Base-by-base conservation (phyloP, 2,797 vertebrate genomes). In the Tenualosa thibaudeaui region DNA sequence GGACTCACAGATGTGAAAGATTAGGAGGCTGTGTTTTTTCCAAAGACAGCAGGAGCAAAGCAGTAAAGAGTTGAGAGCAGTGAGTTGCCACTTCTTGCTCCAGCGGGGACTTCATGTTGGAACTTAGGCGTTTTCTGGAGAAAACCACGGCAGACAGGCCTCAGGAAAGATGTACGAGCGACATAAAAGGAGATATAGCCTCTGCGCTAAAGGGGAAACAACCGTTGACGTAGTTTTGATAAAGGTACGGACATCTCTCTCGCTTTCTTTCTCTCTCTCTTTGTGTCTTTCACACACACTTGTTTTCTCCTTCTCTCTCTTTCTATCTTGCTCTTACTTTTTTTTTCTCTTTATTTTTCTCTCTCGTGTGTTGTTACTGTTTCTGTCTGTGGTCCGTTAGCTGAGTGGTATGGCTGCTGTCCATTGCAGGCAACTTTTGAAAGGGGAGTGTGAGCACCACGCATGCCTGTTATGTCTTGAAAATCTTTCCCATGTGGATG, bases 181-280 rank as follows among this genome's bases (percentile, higher is more conserved):
- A 84, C 94, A 97, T 90, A 97, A 93, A 92, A 91, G 96, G 92
- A 95, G 96, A 82, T 97, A 97, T 89, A 97, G 96, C 90, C 91
- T 97, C 81, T 97, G 95, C 43, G 95, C 95, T 90, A 97, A 95
- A 90, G 95, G 94, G 88, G 95, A 95, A 90, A 94, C 95, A 89
- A 90, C 93, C 31, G 94, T 96, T 87, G 97, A 97, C 86, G 97
- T 97, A 89, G 96, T 97, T 85, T 90, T 97, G 87, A 89, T 97
- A 83, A 97, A 97, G 97, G 97, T 97, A 96, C 86, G 94, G 82
- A 17, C 51, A 24, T 3, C 62, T 10, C 53, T 82, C 43, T 50
- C 65, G 22, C 58, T 62, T 1, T 62, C 19, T 62, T 5, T 50
- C n/a, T 65, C 19, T 62, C 58, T 24, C n/a, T 62, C 19, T 62